Evolutionary conservation across 2,888 invertebrate genomes (phyloP).

Genomic region (Synergus gifuensis): DNA sequence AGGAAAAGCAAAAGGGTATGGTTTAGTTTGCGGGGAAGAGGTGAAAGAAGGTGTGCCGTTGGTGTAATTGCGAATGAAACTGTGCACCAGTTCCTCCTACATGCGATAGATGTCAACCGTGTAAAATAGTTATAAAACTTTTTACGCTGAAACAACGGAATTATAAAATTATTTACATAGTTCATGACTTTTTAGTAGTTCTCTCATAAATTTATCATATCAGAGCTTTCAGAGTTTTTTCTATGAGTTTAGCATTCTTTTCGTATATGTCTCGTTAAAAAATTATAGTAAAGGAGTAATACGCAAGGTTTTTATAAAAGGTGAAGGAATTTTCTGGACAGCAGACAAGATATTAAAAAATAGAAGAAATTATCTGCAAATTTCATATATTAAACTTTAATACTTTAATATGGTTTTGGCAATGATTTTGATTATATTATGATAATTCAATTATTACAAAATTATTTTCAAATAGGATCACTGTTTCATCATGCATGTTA

Average conservation of each 20-base stretch:
- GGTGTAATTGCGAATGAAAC: conserved; percentile 43
- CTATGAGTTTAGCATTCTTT: background rate
- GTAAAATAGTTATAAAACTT: conserved; percentile 21
- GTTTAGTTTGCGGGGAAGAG: background rate
- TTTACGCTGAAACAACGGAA: conserved; percentile 41
- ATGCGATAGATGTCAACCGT: conserved; percentile 1
- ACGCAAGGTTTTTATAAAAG: conserved; percentile 39
- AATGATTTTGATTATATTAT: no score
- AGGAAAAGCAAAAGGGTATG: background rate
- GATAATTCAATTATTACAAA: no score
- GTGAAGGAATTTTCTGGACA: conserved; percentile 45
- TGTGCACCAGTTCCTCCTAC: background rate
- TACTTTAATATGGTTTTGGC: no score
- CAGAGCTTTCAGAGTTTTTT: background rate
- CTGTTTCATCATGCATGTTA: no score
- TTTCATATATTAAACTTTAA: background rate
- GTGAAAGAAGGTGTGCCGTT: conserved; percentile 13
- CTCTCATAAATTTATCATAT: background rate
- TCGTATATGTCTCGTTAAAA: conserved; percentile 42
- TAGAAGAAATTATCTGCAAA: background rate
- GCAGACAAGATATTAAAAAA: background rate
- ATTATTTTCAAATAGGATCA: no score
- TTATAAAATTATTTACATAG: conserved; percentile 49
- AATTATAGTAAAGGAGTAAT: conserved; percentile 46
- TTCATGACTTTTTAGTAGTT: conserved; percentile 31